Conservation (phyloP, 2,797 vertebrate genomes). For the Anguilla marmorata region DNA sequence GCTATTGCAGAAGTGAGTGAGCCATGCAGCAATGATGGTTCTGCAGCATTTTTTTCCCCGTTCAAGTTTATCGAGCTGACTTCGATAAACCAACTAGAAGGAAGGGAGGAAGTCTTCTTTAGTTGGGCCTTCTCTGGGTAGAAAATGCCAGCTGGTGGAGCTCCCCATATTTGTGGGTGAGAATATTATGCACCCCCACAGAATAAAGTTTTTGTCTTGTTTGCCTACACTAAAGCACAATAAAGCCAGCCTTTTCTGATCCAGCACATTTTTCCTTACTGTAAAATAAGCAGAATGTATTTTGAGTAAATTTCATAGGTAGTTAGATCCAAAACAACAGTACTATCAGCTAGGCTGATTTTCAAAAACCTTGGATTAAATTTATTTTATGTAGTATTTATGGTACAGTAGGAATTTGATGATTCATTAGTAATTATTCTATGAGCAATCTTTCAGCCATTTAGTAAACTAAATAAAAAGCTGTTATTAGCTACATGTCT, state of each 20-base stretch:
- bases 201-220: neutral
- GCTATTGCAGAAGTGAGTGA: too few species aligned
- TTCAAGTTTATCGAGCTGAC: neutral
- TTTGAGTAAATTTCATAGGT: neutral
- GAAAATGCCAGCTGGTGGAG: neutral
- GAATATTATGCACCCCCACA: neutral
- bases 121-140: too few species aligned
- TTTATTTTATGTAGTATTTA: neutral
- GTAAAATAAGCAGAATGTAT: neutral
- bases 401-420: neutral
- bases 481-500: neutral
- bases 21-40: too few species aligned
- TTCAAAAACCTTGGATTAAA: neutral
- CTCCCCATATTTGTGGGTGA: neutral
- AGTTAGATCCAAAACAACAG: too few species aligned
- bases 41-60: neutral
- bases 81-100: neutral
- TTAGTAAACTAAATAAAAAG: neutral
- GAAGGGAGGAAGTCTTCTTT: neutral
- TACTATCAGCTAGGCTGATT: neutral
- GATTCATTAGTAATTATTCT: neutral
- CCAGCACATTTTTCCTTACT: neutral
- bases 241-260: neutral
- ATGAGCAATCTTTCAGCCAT: neutral
- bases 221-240: neutral